Conservation (phyloP, 2,797 vertebrate species). For the Staurois parvus region DNA sequence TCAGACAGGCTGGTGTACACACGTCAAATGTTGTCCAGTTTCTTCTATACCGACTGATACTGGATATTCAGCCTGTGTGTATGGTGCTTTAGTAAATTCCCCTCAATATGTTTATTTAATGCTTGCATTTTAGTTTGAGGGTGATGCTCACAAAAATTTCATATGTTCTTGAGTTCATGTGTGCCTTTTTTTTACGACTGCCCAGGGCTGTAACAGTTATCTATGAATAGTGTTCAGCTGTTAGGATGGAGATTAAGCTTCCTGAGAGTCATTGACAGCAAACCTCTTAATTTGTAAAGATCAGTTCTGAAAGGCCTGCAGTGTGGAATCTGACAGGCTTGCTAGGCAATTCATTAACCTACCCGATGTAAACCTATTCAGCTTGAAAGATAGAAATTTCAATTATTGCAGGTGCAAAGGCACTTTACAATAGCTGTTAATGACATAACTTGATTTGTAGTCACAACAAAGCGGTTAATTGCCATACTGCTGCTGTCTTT, state of each 20-base stretch:
- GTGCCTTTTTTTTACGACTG: conserved; percentile 11
- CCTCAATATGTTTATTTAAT: no score
- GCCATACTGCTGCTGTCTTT: neutral
- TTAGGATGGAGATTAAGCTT: conserved; percentile 48
- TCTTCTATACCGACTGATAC: no score
- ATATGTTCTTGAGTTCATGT: conserved; percentile 6
- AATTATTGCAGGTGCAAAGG: conserved; percentile 17
- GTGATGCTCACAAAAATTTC: no score
- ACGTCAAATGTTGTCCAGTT: no score
- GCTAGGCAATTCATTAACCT: conserved; percentile 12
- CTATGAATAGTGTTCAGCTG: conserved; percentile 61
- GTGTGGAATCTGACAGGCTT: conserved; percentile 7
- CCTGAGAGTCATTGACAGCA: conserved; percentile 43
- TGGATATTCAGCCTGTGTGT: no score
- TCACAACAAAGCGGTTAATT: neutral
- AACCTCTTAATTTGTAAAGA: conserved; percentile 50
- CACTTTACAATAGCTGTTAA: neutral
- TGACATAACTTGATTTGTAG: neutral
- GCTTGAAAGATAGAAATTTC: neutral
- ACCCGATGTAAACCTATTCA: neutral
- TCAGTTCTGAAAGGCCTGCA: conserved; percentile 9
- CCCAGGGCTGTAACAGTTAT: conserved; percentile 42
- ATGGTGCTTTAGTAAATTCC: no score
- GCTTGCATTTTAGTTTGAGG: no score
- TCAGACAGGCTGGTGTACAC: no score